Evolutionary conservation across 1,140 invertebrate genomes (phyloP), one percentile per base, ranked within the genome.

Genomic region (Glossosoma conforme): DNA sequence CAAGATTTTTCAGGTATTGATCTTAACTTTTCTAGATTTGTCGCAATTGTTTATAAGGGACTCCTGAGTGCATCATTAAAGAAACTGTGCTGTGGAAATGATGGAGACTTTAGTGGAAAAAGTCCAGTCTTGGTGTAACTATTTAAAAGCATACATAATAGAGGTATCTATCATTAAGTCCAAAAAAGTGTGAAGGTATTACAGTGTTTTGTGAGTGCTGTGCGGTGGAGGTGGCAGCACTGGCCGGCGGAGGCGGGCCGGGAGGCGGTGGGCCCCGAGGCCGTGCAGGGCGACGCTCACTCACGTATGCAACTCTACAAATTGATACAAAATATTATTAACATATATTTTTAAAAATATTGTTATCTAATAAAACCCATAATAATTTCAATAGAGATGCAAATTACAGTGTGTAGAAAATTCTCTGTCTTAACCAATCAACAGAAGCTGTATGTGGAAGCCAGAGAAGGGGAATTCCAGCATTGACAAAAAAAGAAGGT

Each of bases 241-340:
- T 5, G 40, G 21, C 8, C 30, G 30, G 33, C 46, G 15, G 32
- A n/a, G 4, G 44, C 37, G 4, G 20, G 37, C 13, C 8, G 9
- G 32, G 40, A n/a, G 33, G 42, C 11, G 50, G 42, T 21, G 50
- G 42, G 28, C 33, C n/a, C 13, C 42, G 42, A 4, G 42, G 43
- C 25, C 33, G n/a, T 2, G 33, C 24, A 4, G 51, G 41, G 6
- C 51, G 44, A 10, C 56, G 45, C 22, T 58, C 56, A 33, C 51
- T 58, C 18, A 58, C 51, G 46, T 32, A 58, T 13, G 56, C 56
- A 11, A 58, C 51, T 32, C 56, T 58, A 42, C 18, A 56, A 44
- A 25, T 41, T 4, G 5, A 5, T 8, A 8, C 14, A 41, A 20
- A 6, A 20, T 20, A 20, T 4, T 41, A 11, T 14, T 41, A 18